Base-by-base conservation (phyloP, 2,888 invertebrate species). In the Vannuccia rotundouncinata region DNA sequence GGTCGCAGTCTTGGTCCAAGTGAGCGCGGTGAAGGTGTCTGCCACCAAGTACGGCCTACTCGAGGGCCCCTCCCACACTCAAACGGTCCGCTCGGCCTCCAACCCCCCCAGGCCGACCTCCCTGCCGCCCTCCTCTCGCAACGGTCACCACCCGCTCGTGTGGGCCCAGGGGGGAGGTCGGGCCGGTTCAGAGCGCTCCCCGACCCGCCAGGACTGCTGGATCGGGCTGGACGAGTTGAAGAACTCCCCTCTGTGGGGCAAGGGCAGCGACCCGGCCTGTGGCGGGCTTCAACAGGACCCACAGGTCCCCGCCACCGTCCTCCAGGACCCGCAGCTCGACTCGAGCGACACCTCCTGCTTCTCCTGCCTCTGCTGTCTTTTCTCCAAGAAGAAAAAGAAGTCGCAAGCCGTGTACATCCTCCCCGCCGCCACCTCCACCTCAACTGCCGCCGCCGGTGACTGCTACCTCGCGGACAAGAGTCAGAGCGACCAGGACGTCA, bases 21-120 rank as follows among this genome's bases (percentile, higher is more conserved):
- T 75, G 13, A 31, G 75, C 31, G 75, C 75, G 25, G 75, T 75
- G 1, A 75, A 75, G 28, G 75, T 75, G 2, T 75, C 75, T n/a
- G 75, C 75, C 75, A 5, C 75, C 29, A 31, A 75, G 13, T 75
- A 75, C 31, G 75, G 75, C 22, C 30, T 75, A 29, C 2, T 31
- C 29, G 66, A 66, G 22, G 45, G 10, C 45, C 17, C 45, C 45
- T 10, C 5, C 10, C 66, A 17, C 66, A 17, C 66, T 59, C 10
- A n/a, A n/a, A 10, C 75, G 17, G 17, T 2, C 22, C 29, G 27
- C 75, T 17, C 30, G 2, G 45, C 45, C 45, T 45, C 45, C 45
- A 45, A 45, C 10, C 66, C 66, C 66, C 66, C 66, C n/a, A n/a
- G 59, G 59, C 31, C 75, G 17, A 13, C 27, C 22, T 75, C 75